phyloP scores from a whole-genome alignment of 2,113 vertebrate species.

The Rallus limicola region DNA sequence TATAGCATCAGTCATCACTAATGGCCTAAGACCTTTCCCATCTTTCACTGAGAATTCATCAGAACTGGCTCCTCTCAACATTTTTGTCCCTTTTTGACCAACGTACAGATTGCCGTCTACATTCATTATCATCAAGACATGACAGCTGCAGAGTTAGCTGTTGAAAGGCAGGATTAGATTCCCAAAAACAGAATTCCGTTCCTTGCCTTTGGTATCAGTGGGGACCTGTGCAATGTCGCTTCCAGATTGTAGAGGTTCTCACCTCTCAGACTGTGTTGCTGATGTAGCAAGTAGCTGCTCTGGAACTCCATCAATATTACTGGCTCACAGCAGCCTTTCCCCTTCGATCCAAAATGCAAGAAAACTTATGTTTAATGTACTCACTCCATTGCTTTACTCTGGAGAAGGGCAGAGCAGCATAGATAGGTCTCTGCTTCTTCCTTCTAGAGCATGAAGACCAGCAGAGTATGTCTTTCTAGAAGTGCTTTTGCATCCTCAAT shows the following conservation, averaged over 20 bases:
- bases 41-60: conserved; percentile 35
- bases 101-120: conserved; percentile 19
- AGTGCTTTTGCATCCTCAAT: background rate
- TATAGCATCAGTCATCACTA: conserved; percentile 57
- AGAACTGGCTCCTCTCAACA: conserved; percentile 24
- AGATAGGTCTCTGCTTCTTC: background rate
- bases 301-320: background rate
- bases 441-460: background rate
- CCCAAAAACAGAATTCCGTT: background rate
- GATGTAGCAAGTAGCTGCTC: background rate
- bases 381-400: background rate
- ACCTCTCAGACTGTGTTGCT: background rate
- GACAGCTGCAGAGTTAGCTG: conserved; percentile 17
- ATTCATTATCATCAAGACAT: conserved; percentile 36
- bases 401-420: background rate
- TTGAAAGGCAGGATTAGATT: background rate
- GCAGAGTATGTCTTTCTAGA: background rate
- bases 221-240: background rate
- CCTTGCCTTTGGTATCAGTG: background rate
- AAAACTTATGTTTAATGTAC: background rate
- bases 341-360: background rate
- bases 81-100: conserved; percentile 54
- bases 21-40: conserved; percentile 31
- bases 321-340: background rate
- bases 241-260: conserved; percentile 1